Conservation (phyloP, 1,140 invertebrate species). For the Bombus cullumanus region DNA sequence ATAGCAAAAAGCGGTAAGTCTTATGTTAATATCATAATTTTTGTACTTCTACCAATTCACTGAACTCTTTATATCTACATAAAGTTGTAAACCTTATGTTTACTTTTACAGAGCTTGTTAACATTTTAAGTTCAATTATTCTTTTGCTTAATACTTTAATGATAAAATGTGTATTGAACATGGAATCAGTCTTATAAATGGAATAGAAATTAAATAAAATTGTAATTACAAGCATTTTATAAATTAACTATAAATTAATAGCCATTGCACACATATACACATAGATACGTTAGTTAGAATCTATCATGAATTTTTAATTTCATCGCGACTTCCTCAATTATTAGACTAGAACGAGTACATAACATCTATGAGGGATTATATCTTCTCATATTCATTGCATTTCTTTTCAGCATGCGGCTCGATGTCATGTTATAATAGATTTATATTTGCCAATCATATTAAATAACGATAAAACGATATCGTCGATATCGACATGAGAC, state of each 20-base stretch:
- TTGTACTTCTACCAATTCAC: background rate
- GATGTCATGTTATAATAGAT: constrained; percentile 17
- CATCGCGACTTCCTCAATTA: background rate
- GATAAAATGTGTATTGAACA: background rate
- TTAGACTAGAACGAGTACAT: constrained; percentile 6
- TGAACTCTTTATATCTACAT: background rate
- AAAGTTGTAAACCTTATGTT: background rate
- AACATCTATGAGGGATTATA: background rate
- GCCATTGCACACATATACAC: too few species aligned
- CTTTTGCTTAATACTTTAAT: background rate
- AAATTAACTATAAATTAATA: background rate
- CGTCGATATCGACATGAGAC: background rate
- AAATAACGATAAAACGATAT: constrained; percentile 35
- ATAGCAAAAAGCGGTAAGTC: background rate
- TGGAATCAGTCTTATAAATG: background rate
- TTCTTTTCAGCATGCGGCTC: constrained; percentile 14
- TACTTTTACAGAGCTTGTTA: background rate
- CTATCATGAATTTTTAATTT: background rate
- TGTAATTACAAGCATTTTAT: background rate
- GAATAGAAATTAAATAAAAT: background rate
- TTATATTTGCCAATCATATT: constrained; percentile 31
- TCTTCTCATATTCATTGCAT: constrained; percentile 29
- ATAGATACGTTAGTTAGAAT: background rate
- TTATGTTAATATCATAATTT: background rate
- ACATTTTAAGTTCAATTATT: background rate